Evolutionary conservation across 2,797 vertebrate species (phyloP).

Genomic region (Rhinella marina): DNA sequence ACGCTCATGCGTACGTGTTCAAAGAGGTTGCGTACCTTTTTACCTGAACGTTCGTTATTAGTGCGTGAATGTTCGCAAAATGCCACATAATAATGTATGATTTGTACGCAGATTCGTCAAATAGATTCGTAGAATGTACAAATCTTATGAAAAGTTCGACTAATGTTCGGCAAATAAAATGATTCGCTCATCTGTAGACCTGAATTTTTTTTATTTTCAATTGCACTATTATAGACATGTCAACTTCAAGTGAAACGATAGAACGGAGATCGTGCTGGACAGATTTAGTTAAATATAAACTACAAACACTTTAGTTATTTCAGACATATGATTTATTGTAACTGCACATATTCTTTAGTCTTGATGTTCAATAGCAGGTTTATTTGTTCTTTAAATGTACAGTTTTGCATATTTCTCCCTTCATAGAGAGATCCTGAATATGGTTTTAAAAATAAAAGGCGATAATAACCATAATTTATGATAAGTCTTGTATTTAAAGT

Average conservation of each 20-base stretch:
- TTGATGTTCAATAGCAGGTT: slow-evolving; percentile 39
- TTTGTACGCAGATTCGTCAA: too few species aligned
- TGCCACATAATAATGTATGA: too few species aligned
- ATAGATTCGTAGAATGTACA: too few species aligned
- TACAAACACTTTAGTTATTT: slow-evolving; percentile 15
- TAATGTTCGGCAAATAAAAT: too few species aligned
- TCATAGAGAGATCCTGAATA: background rate
- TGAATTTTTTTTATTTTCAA: background rate
- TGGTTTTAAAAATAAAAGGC: slow-evolving; percentile 41
- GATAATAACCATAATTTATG: slow-evolving; percentile 51
- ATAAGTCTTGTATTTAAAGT: slow-evolving; percentile 39
- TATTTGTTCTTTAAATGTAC: slow-evolving; percentile 34
- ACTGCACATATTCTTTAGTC: slow-evolving; percentile 16
- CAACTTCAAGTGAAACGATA: background rate
- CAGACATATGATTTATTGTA: slow-evolving; percentile 40
- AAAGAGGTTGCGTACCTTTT: too few species aligned
- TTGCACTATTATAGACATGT: background rate
- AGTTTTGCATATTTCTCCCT: slow-evolving; percentile 30
- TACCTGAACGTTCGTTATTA: too few species aligned
- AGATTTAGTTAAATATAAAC: slow-evolving; percentile 26
- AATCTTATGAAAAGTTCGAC: too few species aligned
- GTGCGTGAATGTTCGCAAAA: too few species aligned
- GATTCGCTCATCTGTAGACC: too few species aligned
- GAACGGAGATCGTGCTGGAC: background rate
- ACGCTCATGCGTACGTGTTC: too few species aligned